Evolutionary conservation across 2,113 vertebrate species (phyloP).

Genomic region (Ibidorhyncha struthersii): DNA sequence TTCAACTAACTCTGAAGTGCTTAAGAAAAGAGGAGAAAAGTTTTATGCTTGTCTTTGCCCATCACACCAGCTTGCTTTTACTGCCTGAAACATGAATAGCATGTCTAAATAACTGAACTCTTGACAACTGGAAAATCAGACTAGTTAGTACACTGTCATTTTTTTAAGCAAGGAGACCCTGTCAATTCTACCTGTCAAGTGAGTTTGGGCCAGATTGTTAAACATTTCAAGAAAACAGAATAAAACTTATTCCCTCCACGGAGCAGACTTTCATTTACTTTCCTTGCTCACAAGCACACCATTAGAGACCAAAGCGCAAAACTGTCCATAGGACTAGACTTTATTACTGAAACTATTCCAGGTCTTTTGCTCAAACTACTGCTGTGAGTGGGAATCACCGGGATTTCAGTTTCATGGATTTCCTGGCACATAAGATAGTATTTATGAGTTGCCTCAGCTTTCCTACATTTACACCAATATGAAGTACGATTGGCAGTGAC

Average conservation of each 20-base stretch:
- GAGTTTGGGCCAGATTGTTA: constrained; percentile 19
- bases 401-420: background rate
- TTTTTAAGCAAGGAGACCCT: background rate
- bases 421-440: background rate
- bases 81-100: background rate
- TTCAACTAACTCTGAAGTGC: background rate
- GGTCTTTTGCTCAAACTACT: background rate
- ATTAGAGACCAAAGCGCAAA: background rate
- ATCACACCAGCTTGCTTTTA: constrained; percentile 31
- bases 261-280: background rate
- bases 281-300: background rate
- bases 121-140: constrained; percentile 17
- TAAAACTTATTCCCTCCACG: background rate
- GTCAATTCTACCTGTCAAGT: constrained; percentile 40
- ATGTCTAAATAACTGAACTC: background rate
- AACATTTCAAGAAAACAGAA: background rate
- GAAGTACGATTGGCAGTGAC: background rate
- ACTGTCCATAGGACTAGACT: background rate
- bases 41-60: background rate
- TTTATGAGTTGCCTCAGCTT: background rate
- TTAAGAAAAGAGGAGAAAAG: background rate
- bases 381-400: background rate
- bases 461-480: background rate
- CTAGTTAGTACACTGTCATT: background rate
- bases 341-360: background rate